Conservation (phyloP, 2,113 vertebrate genomes). For the Chunga burmeisteri region DNA sequence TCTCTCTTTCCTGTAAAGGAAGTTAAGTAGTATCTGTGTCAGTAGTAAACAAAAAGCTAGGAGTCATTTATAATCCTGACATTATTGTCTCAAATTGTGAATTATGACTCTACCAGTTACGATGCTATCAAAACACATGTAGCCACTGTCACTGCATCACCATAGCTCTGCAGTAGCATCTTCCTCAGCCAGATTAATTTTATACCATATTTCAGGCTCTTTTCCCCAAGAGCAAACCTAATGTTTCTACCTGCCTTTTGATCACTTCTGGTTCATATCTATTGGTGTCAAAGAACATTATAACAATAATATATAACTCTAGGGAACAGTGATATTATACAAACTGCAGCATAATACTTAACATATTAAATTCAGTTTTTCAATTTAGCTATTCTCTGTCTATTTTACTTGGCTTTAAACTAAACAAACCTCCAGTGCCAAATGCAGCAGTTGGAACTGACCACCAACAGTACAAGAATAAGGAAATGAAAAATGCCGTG, state of each 20-base stretch:
- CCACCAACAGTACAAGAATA: constrained; percentile 61
- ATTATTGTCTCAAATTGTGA: not conserved
- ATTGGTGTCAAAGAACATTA: constrained; percentile 45
- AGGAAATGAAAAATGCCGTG: constrained; percentile 62
- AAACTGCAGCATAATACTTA: constrained; percentile 56
- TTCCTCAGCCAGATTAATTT: not conserved
- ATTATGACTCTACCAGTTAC: not conserved
- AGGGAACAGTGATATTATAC: constrained; percentile 53
- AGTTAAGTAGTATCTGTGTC: not conserved
- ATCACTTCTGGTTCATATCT: constrained; percentile 23
- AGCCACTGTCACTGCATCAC: not conserved
- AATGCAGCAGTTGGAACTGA: constrained; percentile 57
- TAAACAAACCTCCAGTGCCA: constrained; percentile 49
- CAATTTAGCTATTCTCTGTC: constrained; percentile 57
- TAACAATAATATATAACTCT: constrained; percentile 28
- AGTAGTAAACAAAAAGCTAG: not conserved
- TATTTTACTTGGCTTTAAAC: constrained; percentile 70
- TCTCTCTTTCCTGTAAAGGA: not conserved
- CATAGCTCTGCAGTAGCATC: not conserved
- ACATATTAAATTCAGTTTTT: constrained; percentile 61
- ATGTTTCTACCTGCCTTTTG: constrained; percentile 41
- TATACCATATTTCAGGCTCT: not conserved
- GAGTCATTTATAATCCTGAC: not conserved
- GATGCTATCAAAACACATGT: not conserved
- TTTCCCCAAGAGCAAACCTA: not conserved